Conservation (phyloP, 2,888 invertebrate species). For the Papilio protenor region DNA sequence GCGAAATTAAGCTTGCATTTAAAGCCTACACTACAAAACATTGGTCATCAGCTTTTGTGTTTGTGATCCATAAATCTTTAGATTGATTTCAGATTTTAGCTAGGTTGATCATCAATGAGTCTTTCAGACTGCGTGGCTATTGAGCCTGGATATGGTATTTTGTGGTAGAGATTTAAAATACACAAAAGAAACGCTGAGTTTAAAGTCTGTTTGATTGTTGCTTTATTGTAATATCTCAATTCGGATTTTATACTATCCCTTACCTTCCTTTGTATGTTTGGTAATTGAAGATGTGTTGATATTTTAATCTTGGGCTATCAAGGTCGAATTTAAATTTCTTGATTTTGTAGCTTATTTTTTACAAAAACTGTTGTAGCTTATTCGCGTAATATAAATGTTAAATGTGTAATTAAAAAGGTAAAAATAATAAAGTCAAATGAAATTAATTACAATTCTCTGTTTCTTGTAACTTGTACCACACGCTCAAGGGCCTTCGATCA, state of each 20-base stretch:
- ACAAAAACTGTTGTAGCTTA: too few relatives aligned
- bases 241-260: too few relatives aligned
- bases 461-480: conserved; percentile 48
- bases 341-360: too few relatives aligned
- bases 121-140: not conserved
- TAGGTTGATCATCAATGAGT: not conserved
- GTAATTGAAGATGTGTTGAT: too few relatives aligned
- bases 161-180: not conserved
- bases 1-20: not conserved
- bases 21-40: not conserved
- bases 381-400: too few relatives aligned
- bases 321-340: too few relatives aligned
- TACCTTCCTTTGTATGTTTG: too few relatives aligned
- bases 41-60: not conserved
- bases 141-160: not conserved
- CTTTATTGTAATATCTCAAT: not conserved
- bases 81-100: not conserved
- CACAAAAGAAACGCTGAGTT: not conserved
- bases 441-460: conserved; percentile 45
- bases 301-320: too few relatives aligned
- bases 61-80: not conserved
- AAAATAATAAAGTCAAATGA: not conserved
- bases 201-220: not conserved
- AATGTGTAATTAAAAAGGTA: not conserved
- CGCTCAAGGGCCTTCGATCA: conserved; percentile 41